These are phyloP conservation scores for Aleiodes testaceus DNA, from an alignment of 2,888 invertebrate genomes.

Conservation along the genomic window DNA sequence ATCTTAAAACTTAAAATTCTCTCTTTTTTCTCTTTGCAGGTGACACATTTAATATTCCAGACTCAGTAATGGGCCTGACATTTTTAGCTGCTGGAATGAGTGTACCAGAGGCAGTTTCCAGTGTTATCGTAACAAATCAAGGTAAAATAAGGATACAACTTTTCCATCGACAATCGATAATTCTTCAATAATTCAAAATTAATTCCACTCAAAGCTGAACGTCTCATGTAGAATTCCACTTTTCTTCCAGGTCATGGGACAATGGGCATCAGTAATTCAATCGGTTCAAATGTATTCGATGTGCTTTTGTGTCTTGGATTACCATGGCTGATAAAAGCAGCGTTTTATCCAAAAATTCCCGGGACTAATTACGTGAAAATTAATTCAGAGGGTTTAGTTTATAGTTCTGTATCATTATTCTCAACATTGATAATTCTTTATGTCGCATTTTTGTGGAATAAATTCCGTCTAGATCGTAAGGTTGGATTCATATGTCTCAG, in stretches of 20 bases:
- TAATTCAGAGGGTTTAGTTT: conserved; percentile 84
- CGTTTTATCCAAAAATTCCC: conserved; percentile 77
- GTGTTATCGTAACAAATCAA: conserved; percentile 87
- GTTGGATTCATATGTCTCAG: conserved; percentile 80
- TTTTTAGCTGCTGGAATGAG: conserved; percentile 90
- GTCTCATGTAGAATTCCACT: background rate
- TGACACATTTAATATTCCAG: conserved; percentile 85
- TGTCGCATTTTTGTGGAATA: conserved; percentile 78
- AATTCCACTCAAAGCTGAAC: background rate
- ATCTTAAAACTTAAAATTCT: background rate
- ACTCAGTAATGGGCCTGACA: conserved; percentile 89
- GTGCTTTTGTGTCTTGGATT: conserved; percentile 84
- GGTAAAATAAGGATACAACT: conserved; percentile 72
- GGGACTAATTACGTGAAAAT: conserved; percentile 79
- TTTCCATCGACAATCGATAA: conserved; percentile 4
- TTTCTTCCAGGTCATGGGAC: conserved; percentile 79
- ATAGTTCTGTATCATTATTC: conserved; percentile 83
- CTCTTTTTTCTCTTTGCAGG: conserved; percentile 73
- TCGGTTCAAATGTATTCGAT: conserved; percentile 89
- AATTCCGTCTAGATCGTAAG: conserved; percentile 81
- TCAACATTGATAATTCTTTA: conserved; percentile 83
- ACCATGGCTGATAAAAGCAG: conserved; percentile 84
- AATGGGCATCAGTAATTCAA: conserved; percentile 87
- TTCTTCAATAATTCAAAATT: background rate
- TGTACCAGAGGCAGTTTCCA: conserved; percentile 90